Base-by-base conservation (phyloP, 2,113 vertebrate genomes). In the Hypomesus transpacificus region DNA sequence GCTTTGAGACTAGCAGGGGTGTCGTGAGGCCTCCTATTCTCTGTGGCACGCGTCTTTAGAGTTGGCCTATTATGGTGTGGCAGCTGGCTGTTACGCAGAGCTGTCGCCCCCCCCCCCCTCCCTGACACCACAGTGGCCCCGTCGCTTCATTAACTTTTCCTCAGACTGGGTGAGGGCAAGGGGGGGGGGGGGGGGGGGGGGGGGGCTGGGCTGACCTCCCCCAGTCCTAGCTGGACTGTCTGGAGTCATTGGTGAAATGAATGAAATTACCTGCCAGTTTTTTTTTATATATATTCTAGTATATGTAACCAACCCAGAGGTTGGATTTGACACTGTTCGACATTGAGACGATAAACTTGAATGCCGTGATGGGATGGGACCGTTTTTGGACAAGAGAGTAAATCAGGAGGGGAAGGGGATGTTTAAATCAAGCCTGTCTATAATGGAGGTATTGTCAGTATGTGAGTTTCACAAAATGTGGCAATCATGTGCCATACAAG, bases 41-140 rank as follows among this genome's bases (percentile, higher is more conserved):
- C 65, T 77, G 68, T 69, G 72, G 62, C 65, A 24, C 64, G 39
- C 16, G 57, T 60, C 56, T 79, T 80, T 77, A 56, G 81, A 20
- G 31, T 21, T n/a, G 8, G 61, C 63, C 73, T 70, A 79, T 82
- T 78, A 81, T 69, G 53, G 20, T 21, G 60, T 17, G 75, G 76
- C 74, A 77, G 75, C 75, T 73, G 74, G 69, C 63, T 61, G 17
- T 77, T 66, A 69, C 64, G 20, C 16, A 56, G 54, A 57, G 24
- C n/a, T 46, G 54, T 46, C 61, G 22, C 62, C 51, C 11, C 13
- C n/a, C 13, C n/a, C n/a, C 21, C 20, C 75, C 18, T 34, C 59
- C 3, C 58, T 70, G 68, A 69, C 64, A 54, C 69, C 50, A 28
- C 51, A 18, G 74, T 57, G 53, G 26, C 58, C 39, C 62, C 5